phyloP scores from a whole-genome alignment of 2,888 invertebrate genomes.

The Fissipunctia ypsillon region DNA sequence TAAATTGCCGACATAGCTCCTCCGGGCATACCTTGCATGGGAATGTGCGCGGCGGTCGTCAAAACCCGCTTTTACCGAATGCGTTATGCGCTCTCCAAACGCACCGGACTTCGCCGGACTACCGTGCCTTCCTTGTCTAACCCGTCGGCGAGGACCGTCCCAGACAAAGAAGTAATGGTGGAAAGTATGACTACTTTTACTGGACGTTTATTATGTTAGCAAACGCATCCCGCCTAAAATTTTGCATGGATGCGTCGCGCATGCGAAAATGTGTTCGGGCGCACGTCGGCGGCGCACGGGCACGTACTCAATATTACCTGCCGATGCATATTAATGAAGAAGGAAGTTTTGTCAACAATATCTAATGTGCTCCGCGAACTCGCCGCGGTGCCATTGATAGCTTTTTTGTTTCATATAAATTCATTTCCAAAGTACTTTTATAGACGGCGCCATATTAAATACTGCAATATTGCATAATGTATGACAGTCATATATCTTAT shows the following conservation, averaged over 20 bases:
- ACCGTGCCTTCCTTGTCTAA: slow-evolving; percentile 84
- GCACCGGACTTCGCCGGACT: slow-evolving; percentile 73
- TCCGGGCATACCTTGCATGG: slow-evolving; percentile 89
- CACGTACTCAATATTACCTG: slow-evolving; percentile 89
- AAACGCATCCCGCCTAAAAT: slow-evolving; percentile 90
- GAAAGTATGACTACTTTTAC: slow-evolving; percentile 85
- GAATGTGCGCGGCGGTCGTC: slow-evolving; percentile 88
- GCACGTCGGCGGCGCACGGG: slow-evolving; percentile 78
- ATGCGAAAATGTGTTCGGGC: slow-evolving; percentile 82
- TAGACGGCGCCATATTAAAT: slow-evolving; percentile 84
- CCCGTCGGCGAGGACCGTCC: slow-evolving; percentile 72
- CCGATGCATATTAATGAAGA: slow-evolving; percentile 89
- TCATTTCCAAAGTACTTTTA: slow-evolving; percentile 80
- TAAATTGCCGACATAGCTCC: slow-evolving; percentile 90
- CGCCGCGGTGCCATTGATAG: slow-evolving; percentile 87
- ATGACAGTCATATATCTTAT: slow-evolving; percentile 75
- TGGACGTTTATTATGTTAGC: slow-evolving; percentile 82
- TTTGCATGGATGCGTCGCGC: slow-evolving; percentile 90
- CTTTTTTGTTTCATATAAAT: slow-evolving; percentile 77
- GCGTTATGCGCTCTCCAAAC: slow-evolving; percentile 85
- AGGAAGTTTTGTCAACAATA: slow-evolving; percentile 91
- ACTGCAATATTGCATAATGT: slow-evolving; percentile 84
- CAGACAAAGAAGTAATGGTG: slow-evolving; percentile 83
- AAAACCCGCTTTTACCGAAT: slow-evolving; percentile 89
- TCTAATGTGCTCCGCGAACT: slow-evolving; percentile 88